phyloP scores from a whole-genome alignment of 2,888 invertebrate species.

The Acrobasis repandana region DNA sequence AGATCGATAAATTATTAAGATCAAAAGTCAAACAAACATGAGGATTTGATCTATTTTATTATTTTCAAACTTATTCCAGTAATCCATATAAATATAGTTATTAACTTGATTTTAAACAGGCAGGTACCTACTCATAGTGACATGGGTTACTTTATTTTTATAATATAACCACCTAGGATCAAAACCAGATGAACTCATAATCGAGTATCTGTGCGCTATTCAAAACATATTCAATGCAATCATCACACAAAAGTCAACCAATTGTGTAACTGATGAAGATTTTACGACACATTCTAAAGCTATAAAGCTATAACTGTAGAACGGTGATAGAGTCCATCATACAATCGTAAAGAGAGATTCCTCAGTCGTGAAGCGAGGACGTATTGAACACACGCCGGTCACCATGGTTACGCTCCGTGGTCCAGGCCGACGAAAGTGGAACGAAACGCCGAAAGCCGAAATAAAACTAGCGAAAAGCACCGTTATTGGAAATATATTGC shows the following conservation, averaged over 20 bases:
- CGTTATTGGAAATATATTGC: slow-evolving; percentile 48
- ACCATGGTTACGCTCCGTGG: slow-evolving; percentile 63
- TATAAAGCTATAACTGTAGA: slow-evolving; percentile 2
- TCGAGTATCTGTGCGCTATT: neutral
- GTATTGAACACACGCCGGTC: slow-evolving; percentile 62
- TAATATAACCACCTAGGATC: neutral
- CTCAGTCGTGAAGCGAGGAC: slow-evolving; percentile 31
- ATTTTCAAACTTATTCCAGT: too few relatives aligned
- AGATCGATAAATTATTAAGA: too few relatives aligned
- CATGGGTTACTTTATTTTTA: neutral
- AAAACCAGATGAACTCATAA: slow-evolving; percentile 1
- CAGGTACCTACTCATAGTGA: neutral
- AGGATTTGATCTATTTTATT: too few relatives aligned
- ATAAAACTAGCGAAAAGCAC: slow-evolving; percentile 49
- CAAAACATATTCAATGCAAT: neutral
- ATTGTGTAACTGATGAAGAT: slow-evolving; percentile 14
- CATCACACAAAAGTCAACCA: neutral
- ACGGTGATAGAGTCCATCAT: slow-evolving; percentile 16
- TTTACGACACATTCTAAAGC: slow-evolving; percentile 18
- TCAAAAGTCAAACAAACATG: too few relatives aligned
- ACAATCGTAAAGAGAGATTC: slow-evolving; percentile 28
- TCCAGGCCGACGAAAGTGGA: slow-evolving; percentile 65
- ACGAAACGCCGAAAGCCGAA: slow-evolving; percentile 52
- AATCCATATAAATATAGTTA: too few relatives aligned
- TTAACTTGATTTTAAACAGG: too few relatives aligned